These are phyloP conservation scores for Thalassoma bifasciatum DNA, from an alignment of 2,113 vertebrate genomes.

Conservation along the genomic window DNA sequence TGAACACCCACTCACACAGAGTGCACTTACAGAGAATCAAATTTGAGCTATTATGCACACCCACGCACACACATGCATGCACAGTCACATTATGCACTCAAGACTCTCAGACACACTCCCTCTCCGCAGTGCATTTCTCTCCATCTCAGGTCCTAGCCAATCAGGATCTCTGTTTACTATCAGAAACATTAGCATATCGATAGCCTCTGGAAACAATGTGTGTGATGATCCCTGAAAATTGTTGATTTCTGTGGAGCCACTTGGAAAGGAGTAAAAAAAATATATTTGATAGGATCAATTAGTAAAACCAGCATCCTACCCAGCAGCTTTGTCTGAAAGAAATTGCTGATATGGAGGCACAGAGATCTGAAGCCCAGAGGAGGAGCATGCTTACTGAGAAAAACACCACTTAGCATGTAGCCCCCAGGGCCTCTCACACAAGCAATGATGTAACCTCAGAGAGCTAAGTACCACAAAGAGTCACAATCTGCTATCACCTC, in stretches of 20 bases:
- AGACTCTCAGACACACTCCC: slow-evolving; percentile 23
- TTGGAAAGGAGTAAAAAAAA: slow-evolving; percentile 26
- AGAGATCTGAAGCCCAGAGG: slow-evolving; percentile 12
- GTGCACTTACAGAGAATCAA: slow-evolving; percentile 75
- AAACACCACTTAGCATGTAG: slow-evolving; percentile 31
- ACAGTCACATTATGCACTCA: slow-evolving; percentile 33
- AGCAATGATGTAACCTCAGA: slow-evolving; percentile 39
- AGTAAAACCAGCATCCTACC: slow-evolving; percentile 36
- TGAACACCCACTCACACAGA: slow-evolving; percentile 74
- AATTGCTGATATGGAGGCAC: slow-evolving; percentile 31
- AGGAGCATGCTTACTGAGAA: slow-evolving; percentile 42
- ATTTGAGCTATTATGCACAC: slow-evolving; percentile 72
- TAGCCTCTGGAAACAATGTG: slow-evolving; percentile 43
- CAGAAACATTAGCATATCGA: slow-evolving; percentile 21
- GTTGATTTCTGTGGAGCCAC: slow-evolving; percentile 15
- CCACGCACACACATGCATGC: slow-evolving; percentile 46
- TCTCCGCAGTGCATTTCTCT: slow-evolving; percentile 15
- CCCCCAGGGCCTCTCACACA: slow-evolving; percentile 40
- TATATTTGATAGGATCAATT: slow-evolving; percentile 59
- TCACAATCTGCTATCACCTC: slow-evolving; percentile 50
- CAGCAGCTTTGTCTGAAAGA: slow-evolving; percentile 17
- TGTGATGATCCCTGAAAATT: slow-evolving; percentile 42
- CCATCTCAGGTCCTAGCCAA: slow-evolving; percentile 12
- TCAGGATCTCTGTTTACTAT: slow-evolving; percentile 47
- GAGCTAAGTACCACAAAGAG: slow-evolving; percentile 32